Base-by-base conservation (phyloP, 2,797 vertebrate genomes). In the Triplophysa bombifrons region DNA sequence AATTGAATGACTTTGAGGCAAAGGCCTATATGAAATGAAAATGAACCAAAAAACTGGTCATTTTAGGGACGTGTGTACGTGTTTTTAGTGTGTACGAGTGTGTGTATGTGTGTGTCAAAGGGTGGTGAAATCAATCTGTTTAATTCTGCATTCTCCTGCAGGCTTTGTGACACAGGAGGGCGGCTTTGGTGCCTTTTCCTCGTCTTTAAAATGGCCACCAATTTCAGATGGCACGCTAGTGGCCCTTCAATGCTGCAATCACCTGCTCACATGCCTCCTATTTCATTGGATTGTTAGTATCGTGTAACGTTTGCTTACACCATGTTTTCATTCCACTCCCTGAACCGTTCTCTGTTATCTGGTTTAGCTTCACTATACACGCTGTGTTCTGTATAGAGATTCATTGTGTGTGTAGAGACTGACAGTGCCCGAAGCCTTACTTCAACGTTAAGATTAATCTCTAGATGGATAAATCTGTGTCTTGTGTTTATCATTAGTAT, bases 161-260 rank as follows among this genome's bases (percentile, higher is more conserved):
- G 95, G 93, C 91, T 91, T 92, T 92, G 95, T 96, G 94, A 95
- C 91, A 89, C 89, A 93, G 94, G 94, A 94, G 89, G 78, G 92
- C 95, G 93, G 96, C 95, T 95, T 93, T 94, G 94, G 96, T 98
- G 96, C 96, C 96, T 98, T 98, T 84, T 94, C 95, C 95, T 96
- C 95, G 92, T 96, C 96, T 96, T 96, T 94, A 95, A 93, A 96
- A 96, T 95, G 91, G 96, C 96, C 96, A 96, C 95, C 93, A 97
- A 93, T 95, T 94, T 96, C 94, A 94, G 95, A 96, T 97, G 97
- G 97, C 96, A 96, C 94, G 95, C 95, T 94, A 97, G 95, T 96
- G 95, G 98, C 97, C 97, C 97, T 99, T 95, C 94, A 95, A 96
- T 98, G 98, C 98, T 99, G 97, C 97, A 97, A 95, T 95, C 96